These are phyloP conservation scores for Helostoma temminkii DNA, from an alignment of 2,797 vertebrate species.

Conservation along the genomic window DNA sequence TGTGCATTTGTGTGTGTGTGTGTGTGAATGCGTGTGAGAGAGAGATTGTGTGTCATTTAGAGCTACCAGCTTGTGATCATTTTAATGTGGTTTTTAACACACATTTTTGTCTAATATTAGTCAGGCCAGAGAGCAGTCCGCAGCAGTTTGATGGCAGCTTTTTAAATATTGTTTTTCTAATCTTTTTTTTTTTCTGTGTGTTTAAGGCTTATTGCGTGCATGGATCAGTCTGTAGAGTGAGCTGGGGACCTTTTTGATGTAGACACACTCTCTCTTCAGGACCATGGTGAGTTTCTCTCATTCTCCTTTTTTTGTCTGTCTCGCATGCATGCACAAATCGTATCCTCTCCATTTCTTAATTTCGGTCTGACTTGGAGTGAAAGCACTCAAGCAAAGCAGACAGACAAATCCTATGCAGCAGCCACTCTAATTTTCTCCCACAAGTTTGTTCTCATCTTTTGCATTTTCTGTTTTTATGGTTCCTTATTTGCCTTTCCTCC, in stretches of 20 bases:
- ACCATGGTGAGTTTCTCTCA: constrained; percentile 57
- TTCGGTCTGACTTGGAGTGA: constrained; percentile 27
- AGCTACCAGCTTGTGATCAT: constrained; percentile 33
- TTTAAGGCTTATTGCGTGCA: constrained; percentile 2
- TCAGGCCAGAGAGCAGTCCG: constrained; percentile 1
- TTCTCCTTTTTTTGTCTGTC: constrained; percentile 2
- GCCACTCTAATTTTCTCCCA: not conserved
- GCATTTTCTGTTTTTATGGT: not conserved
- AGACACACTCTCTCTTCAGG: constrained; percentile 39
- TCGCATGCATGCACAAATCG: constrained; percentile 46
- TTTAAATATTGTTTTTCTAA: constrained; percentile 4
- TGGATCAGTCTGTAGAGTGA: constrained; percentile 34
- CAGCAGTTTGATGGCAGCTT: not conserved
- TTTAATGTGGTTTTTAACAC: constrained; percentile 26
- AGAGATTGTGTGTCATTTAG: constrained; percentile 18
- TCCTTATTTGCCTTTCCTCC: not conserved
- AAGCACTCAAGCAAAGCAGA: constrained; percentile 29
- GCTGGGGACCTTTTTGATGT: constrained; percentile 33
- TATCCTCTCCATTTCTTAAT: constrained; percentile 40
- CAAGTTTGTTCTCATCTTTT: constrained; percentile 7
- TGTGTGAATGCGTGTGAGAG: constrained; percentile 9
- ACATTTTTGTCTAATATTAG: constrained; percentile 16
- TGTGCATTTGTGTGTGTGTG: constrained; percentile 35
- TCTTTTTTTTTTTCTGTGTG: not conserved
- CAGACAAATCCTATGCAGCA: constrained; percentile 10